A percentile compares a stretch with the other conserved stretches of the same genome.
phyloP scores from a whole-genome alignment of 1,140 invertebrate species.

The Ceratina japonica region DNA sequence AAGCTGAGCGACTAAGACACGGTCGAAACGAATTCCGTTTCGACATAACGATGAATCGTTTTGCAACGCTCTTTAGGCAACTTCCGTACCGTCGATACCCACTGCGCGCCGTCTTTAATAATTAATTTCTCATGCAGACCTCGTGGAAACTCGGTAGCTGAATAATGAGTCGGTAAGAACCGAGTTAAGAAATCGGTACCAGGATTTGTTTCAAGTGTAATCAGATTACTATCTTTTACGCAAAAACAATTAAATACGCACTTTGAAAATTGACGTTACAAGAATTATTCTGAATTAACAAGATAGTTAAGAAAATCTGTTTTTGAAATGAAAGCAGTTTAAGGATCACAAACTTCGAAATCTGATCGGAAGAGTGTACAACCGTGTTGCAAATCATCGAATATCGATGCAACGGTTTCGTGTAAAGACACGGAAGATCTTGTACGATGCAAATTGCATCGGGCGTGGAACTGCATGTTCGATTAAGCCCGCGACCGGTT shows the following conservation, averaged over 20 bases:
- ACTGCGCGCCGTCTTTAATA: constrained; percentile 50
- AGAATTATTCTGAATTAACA: too few relatives aligned
- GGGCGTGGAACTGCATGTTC: neutral
- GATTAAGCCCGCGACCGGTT: neutral
- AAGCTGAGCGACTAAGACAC: neutral
- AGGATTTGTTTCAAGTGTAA: neutral
- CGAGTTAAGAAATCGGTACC: constrained; percentile 46
- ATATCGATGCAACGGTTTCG: neutral
- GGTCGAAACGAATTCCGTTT: constrained; percentile 38
- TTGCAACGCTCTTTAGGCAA: constrained; percentile 58
- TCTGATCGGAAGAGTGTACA: neutral
- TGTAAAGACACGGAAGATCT: neutral
- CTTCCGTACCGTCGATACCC: constrained; percentile 55
- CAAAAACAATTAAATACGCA: too few relatives aligned
- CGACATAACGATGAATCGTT: constrained; percentile 51
- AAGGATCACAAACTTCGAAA: neutral
- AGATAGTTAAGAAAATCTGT: too few relatives aligned
- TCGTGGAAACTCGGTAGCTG: constrained; percentile 55
- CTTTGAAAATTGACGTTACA: too few relatives aligned
- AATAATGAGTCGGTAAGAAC: constrained; percentile 54
- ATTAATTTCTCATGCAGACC: constrained; percentile 60
- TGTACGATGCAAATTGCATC: constrained; percentile 20
- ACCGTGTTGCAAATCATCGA: neutral
- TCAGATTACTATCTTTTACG: neutral
- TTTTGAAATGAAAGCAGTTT: too few relatives aligned